phyloP scores from a whole-genome alignment of 2,113 vertebrate species.

The Ceyx melanurus region DNA sequence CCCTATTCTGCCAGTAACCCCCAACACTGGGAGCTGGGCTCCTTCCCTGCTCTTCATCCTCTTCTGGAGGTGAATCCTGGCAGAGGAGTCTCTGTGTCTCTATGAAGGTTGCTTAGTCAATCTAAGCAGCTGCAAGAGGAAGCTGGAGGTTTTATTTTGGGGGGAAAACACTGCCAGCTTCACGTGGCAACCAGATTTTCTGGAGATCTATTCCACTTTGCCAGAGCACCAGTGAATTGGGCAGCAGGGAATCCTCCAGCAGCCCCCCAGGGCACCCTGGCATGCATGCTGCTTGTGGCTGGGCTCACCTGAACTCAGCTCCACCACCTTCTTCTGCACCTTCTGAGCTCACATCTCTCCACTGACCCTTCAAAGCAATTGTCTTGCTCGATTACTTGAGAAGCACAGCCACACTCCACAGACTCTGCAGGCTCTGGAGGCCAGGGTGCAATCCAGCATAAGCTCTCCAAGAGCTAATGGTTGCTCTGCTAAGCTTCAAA shows the following conservation, averaged over 20 bases:
- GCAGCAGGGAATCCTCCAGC: not conserved
- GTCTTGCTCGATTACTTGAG: not conserved
- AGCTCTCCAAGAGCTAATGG: not conserved
- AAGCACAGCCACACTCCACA: not conserved
- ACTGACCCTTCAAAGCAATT: not conserved
- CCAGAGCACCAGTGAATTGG: not conserved
- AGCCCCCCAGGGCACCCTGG: not conserved
- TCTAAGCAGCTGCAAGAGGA: not conserved
- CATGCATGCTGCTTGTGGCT: not conserved
- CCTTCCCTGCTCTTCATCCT: not conserved
- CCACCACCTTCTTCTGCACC: not conserved
- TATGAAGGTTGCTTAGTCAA: not conserved
- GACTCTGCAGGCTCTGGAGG: not conserved
- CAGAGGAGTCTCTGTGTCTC: not conserved
- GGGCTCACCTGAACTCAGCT: not conserved
- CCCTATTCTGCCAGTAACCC: not conserved
- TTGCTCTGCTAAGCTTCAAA: not conserved
- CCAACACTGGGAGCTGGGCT: not conserved
- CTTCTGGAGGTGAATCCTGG: not conserved
- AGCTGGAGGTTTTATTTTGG: not conserved
- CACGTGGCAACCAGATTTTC: not conserved
- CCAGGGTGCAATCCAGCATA: rapidly evolving
- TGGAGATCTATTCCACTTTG: not conserved
- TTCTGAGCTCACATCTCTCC: not conserved
- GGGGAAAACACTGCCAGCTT: not conserved